A percentile compares a stretch with the other conserved stretches of the same genome.
These are phyloP conservation scores for Tupiocoris notatus DNA, from an alignment of 2,888 invertebrate species.

Conservation along the genomic window DNA sequence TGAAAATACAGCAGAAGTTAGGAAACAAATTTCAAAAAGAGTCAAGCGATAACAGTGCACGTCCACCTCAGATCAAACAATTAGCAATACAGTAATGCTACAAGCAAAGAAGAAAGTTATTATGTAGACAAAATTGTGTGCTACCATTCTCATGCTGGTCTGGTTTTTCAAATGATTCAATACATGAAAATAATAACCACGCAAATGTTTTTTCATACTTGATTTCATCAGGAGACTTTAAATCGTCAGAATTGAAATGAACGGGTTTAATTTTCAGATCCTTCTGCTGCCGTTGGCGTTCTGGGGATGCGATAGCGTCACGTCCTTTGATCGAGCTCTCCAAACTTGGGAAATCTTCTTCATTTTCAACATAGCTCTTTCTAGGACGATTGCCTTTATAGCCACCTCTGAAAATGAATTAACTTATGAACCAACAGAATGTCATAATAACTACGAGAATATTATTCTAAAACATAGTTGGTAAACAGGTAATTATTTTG, in stretches of 20 bases:
- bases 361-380: not conserved
- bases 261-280: not conserved
- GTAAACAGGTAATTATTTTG: too few relatives aligned
- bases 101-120: too few relatives aligned
- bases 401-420: not conserved
- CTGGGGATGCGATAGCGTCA: not conserved
- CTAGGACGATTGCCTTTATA: not conserved
- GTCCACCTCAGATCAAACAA: too few relatives aligned
- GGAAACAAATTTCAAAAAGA: too few relatives aligned
- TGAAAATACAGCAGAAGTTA: too few relatives aligned
- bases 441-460: not conserved
- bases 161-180: too few relatives aligned
- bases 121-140: too few relatives aligned
- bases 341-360: not conserved
- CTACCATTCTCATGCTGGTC: too few relatives aligned
- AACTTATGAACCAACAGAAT: not conserved
- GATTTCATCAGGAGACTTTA: not conserved
- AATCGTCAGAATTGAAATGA: not conserved
- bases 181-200: too few relatives aligned
- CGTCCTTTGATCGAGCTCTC: not conserved
- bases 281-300: not conserved
- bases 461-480: not conserved
- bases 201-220: too few relatives aligned
- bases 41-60: too few relatives aligned
- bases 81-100: too few relatives aligned